These are phyloP conservation scores for Andrena cerasifolii DNA, from an alignment of 1,140 invertebrate species.

Conservation along the genomic window DNA sequence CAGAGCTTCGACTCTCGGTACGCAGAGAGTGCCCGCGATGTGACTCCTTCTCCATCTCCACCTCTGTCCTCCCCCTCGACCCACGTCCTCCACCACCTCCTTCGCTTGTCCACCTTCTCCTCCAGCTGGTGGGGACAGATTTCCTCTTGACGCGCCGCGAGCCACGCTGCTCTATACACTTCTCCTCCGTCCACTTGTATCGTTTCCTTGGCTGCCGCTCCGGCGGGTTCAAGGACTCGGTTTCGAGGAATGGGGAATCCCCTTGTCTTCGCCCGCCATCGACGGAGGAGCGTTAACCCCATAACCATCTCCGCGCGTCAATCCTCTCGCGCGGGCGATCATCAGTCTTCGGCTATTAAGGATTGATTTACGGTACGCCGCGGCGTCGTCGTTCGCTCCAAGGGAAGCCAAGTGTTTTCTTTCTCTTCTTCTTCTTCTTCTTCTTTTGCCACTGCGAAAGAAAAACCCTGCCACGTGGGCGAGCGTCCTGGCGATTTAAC, in stretches of 20 bases:
- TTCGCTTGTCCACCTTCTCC: conserved; percentile 40
- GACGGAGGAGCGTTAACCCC: conserved; percentile 69
- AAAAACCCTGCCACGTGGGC: not conserved
- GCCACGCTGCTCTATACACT: conserved; percentile 72
- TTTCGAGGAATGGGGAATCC: conserved; percentile 48
- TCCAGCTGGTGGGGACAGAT: conserved; percentile 72
- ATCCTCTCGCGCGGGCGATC: conserved; percentile 55
- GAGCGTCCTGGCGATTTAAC: too few species aligned
- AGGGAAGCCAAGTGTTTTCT: too few species aligned
- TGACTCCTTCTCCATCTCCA: conserved; percentile 61
- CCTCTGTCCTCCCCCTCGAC: conserved; percentile 35
- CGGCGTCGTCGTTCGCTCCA: not conserved
- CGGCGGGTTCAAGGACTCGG: conserved; percentile 57
- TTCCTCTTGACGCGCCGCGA: conserved; percentile 75
- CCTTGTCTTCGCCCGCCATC: conserved; percentile 28
- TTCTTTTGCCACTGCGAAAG: too few species aligned
- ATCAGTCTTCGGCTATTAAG: conserved; percentile 53
- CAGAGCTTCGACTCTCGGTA: conserved; percentile 74
- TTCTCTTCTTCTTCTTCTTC: too few species aligned
- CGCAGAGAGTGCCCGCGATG: conserved; percentile 71
- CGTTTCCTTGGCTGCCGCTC: conserved; percentile 52
- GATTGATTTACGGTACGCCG: not conserved
- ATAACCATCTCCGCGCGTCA: conserved; percentile 62
- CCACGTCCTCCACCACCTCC: conserved; percentile 34
- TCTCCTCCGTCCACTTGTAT: conserved; percentile 63